Conservation (phyloP, 2,113 vertebrate species). For the Dendropsophus ebraccatus region DNA sequence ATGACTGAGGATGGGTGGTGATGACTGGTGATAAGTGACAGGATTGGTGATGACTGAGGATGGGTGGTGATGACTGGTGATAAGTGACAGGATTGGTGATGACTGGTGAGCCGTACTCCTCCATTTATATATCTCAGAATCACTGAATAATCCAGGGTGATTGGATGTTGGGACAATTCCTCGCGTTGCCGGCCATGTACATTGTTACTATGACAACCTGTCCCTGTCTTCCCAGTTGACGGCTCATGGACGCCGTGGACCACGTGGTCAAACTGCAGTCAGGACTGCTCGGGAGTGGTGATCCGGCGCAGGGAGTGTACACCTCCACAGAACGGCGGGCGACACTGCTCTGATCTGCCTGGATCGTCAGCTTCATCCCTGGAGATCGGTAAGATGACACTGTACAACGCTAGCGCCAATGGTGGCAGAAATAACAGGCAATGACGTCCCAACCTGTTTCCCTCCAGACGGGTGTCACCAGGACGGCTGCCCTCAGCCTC, state of each 20-base stretch:
- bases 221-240: constrained; percentile 72
- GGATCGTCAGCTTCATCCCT: constrained; percentile 61
- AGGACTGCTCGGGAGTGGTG: constrained; percentile 75
- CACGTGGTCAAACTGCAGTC: constrained; percentile 82
- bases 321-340: constrained; percentile 79
- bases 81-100: too few species aligned
- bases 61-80: too few species aligned
- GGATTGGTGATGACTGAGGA: too few species aligned
- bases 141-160: too few species aligned
- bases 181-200: too few species aligned
- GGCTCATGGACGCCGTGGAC: constrained; percentile 82
- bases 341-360: constrained; percentile 71
- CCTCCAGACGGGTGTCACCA: constrained; percentile 74
- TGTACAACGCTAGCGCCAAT: too few species aligned
- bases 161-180: too few species aligned
- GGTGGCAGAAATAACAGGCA: too few species aligned
- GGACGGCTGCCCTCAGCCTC: constrained; percentile 75
- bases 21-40: too few species aligned
- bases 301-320: constrained; percentile 75
- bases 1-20: too few species aligned
- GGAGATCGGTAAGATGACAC: constrained; percentile 77
- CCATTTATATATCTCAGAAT: too few species aligned
- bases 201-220: neutral
- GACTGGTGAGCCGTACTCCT: too few species aligned
- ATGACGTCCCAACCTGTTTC: neutral